phyloP scores from a whole-genome alignment of 2,113 vertebrate genomes.

The Colinus virginianus region DNA sequence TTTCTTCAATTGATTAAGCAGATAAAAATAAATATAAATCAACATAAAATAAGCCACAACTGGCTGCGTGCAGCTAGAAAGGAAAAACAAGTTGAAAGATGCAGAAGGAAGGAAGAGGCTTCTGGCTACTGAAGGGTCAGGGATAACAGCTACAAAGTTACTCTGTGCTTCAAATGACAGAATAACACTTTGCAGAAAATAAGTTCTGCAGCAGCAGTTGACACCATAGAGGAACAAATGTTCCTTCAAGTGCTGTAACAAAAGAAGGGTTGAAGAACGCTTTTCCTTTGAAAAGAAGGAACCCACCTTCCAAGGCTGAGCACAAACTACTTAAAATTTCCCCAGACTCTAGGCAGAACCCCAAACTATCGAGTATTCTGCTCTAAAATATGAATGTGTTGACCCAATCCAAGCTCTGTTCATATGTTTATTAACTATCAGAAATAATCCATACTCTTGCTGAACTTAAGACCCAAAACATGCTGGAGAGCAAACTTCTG shows the following conservation, averaged over 20 bases:
- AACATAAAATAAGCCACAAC: not conserved
- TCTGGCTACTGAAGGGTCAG: not conserved
- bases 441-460: not conserved
- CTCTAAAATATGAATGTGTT: not conserved
- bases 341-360: not conserved
- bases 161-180: constrained; percentile 2
- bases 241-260: not conserved
- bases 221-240: not conserved
- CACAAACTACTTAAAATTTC: not conserved
- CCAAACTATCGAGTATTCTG: not conserved
- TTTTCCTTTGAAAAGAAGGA: not conserved
- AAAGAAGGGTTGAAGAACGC: not conserved
- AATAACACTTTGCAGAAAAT: constrained; percentile 26
- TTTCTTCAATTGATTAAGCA: not conserved
- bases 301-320: not conserved
- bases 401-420: not conserved
- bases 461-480: not conserved
- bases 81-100: not conserved
- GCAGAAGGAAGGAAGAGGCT: not conserved
- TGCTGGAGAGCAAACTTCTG: not conserved
- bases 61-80: not conserved
- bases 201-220: not conserved
- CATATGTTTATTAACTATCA: not conserved
- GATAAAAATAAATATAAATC: not conserved
- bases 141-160: not conserved